Evolutionary conservation across 1,140 invertebrate species (phyloP).

Genomic region (Rhopalosiphum padi): DNA sequence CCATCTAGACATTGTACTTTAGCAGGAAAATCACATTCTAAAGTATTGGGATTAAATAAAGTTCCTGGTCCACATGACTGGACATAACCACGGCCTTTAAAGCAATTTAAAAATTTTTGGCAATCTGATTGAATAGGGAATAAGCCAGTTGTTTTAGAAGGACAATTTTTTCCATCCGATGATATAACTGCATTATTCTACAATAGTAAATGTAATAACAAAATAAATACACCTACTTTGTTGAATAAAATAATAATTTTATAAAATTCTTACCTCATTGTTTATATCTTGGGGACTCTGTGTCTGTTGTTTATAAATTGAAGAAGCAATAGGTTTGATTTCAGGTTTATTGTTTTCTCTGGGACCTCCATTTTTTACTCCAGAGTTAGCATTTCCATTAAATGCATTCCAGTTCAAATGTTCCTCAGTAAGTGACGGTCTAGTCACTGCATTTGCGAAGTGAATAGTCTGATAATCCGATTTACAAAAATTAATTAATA

Average conservation of each 20-base stretch:
- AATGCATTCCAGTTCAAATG: constrained; percentile 43
- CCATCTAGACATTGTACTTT: constrained; percentile 68
- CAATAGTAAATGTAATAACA: constrained; percentile 28
- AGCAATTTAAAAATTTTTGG: constrained; percentile 74
- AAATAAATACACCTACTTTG: not conserved
- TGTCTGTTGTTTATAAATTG: constrained; percentile 31
- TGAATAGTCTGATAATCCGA: not conserved
- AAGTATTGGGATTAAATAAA: constrained; percentile 70
- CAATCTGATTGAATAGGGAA: constrained; percentile 72
- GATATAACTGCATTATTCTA: constrained; percentile 5
- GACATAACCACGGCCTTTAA: constrained; percentile 68
- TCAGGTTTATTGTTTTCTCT: not conserved
- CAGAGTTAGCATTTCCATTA: constrained; percentile 27
- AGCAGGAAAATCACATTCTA: constrained; percentile 71
- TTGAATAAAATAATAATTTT: not conserved
- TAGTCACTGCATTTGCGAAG: not conserved
- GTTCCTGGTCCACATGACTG: constrained; percentile 72
- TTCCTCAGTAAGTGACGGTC: constrained; percentile 38
- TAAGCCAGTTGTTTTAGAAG: constrained; percentile 67
- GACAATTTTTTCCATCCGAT: constrained; percentile 64
- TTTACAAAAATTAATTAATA: not conserved
- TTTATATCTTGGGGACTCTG: not conserved
- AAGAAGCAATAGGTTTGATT: constrained; percentile 25
- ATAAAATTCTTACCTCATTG: constrained; percentile 25
- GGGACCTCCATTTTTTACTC: not conserved